Evolutionary conservation across 2,113 vertebrate genomes (phyloP).

Genomic region (Hypocryptadius cinnamomeus): DNA sequence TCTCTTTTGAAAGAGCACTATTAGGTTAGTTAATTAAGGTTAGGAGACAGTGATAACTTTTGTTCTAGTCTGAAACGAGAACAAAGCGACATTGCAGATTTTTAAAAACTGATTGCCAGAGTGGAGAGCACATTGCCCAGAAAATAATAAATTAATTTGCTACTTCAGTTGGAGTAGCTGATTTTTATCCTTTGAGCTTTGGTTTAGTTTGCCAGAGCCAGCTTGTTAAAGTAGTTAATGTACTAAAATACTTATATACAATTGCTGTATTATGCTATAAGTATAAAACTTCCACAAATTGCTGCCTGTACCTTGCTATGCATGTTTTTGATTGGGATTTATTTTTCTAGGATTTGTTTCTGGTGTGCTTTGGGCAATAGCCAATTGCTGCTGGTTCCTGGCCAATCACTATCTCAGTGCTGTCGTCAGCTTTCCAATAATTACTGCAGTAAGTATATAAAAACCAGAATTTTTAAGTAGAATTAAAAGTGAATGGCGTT

Average conservation of each 20-base stretch:
- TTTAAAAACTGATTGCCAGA: background rate
- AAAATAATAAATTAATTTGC: background rate
- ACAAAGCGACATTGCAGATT: background rate
- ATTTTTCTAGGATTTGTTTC: constrained; percentile 76
- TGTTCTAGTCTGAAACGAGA: background rate
- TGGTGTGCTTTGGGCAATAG: constrained; percentile 83
- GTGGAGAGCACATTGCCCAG: background rate
- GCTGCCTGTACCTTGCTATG: background rate
- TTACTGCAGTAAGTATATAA: constrained; percentile 79
- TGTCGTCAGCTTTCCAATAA: constrained; percentile 83
- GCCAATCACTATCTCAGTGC: constrained; percentile 82
- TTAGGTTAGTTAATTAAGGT: background rate
- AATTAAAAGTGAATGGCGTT: background rate
- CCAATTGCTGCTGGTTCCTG: constrained; percentile 83
- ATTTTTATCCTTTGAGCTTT: background rate
- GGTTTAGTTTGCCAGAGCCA: background rate
- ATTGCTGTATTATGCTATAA: background rate
- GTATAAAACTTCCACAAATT: background rate
- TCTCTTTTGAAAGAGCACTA: background rate
- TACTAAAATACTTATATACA: background rate
- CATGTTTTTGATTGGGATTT: background rate
- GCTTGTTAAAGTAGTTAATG: background rate
- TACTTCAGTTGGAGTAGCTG: background rate
- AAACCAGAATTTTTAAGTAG: background rate
- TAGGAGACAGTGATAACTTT: background rate